Conservation (phyloP, 1,140 invertebrate genomes). For the Steinernema khuongi region DNA sequence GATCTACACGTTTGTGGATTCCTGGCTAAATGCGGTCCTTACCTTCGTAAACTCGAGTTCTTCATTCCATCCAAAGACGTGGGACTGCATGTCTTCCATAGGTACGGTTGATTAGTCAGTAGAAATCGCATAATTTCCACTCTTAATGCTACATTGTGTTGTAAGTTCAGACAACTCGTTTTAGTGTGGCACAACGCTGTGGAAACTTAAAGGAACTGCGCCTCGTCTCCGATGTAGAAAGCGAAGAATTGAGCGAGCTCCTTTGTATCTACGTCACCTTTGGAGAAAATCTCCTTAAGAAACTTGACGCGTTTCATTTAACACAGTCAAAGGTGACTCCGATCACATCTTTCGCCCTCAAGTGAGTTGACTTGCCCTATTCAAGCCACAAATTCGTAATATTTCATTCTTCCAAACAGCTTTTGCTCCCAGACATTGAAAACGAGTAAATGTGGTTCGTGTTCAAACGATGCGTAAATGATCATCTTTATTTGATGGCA, state of each 20-base stretch:
- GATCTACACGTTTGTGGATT: neutral
- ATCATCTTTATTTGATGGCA: neutral
- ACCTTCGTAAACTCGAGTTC: neutral
- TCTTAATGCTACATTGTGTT: too few species aligned
- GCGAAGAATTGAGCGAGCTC: neutral
- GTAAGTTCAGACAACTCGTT: too few species aligned
- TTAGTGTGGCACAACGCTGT: neutral
- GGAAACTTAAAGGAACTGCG: neutral
- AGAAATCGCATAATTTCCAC: neutral
- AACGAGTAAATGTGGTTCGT: too few species aligned
- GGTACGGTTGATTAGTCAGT: neutral
- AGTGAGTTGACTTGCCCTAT: too few species aligned
- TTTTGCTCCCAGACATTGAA: too few species aligned
- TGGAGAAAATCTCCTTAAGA: neutral
- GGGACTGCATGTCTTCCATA: neutral
- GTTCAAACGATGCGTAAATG: too few species aligned
- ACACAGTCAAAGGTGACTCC: too few species aligned
- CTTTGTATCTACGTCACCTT: neutral
- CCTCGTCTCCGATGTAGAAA: neutral
- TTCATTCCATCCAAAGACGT: neutral
- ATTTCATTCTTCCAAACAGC: too few species aligned
- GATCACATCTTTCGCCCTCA: too few species aligned
- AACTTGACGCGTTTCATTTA: too few species aligned
- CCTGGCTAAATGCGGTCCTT: neutral
- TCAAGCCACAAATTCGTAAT: too few species aligned